phyloP scores from a whole-genome alignment of 1,140 invertebrate species.

The Calephelis virginiensis region DNA sequence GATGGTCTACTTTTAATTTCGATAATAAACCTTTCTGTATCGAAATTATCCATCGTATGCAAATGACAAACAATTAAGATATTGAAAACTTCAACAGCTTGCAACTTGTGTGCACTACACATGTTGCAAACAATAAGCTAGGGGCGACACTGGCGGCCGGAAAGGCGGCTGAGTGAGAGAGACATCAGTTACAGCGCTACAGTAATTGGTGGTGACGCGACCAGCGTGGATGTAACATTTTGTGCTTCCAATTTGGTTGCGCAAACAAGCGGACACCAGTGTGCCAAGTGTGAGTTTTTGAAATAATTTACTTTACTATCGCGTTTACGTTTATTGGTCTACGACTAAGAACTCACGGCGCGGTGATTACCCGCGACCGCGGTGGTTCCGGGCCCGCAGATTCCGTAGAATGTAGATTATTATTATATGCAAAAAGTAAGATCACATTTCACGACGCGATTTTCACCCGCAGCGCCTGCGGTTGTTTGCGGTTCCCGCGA shows the following conservation, averaged over 20 bases:
- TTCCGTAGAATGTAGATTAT: too few relatives aligned
- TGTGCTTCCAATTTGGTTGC: conserved; percentile 1
- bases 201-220: conserved; percentile 7
- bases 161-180: not conserved
- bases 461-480: too few relatives aligned
- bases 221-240: conserved; percentile 8
- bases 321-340: too few relatives aligned
- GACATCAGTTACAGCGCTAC: conserved; percentile 6
- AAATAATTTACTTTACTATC: too few relatives aligned
- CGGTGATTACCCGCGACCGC: too few relatives aligned
- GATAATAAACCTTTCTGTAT: conserved; percentile 26
- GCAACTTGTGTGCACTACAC: not conserved
- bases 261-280: not conserved
- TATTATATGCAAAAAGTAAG: too few relatives aligned
- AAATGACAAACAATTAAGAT: not conserved
- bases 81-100: conserved; percentile 1
- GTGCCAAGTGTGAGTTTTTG: too few relatives aligned
- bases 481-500: too few relatives aligned
- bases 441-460: too few relatives aligned
- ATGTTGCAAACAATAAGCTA: conserved; percentile 1
- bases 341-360: too few relatives aligned
- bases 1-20: conserved; percentile 25
- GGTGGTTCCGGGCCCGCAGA: too few relatives aligned
- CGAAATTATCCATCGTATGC: conserved; percentile 21
- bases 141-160: conserved; percentile 1